A percentile compares a stretch with the other conserved stretches of the same genome.
Conservation (phyloP, 2,888 invertebrate genomes). For the Willowsia nigromaculata region DNA sequence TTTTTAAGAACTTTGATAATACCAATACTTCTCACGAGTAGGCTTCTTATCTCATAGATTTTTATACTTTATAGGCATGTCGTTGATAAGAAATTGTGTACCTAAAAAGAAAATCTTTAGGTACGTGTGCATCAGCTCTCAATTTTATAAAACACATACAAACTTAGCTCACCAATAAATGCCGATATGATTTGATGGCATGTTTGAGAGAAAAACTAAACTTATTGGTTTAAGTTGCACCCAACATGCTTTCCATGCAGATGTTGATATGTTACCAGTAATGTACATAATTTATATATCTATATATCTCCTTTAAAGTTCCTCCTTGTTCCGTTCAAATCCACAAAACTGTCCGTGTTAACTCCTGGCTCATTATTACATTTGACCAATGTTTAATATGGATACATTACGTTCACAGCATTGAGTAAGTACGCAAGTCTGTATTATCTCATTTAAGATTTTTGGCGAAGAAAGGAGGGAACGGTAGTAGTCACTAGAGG, state of each 20-base stretch:
- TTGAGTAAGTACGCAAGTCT: background rate
- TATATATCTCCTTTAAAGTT: background rate
- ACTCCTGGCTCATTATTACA: conserved; percentile 5
- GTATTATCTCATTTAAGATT: conserved; percentile 41
- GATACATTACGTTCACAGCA: background rate
- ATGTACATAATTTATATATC: background rate
- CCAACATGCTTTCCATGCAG: background rate
- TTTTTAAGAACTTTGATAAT: background rate
- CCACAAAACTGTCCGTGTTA: conserved; percentile 44
- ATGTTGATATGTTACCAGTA: background rate
- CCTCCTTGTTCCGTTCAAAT: conserved; percentile 15
- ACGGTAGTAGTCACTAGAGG: background rate
- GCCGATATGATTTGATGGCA: background rate
- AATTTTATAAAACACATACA: background rate
- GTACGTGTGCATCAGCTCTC: background rate
- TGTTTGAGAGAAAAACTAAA: background rate
- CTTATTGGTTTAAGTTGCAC: background rate
- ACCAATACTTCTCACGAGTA: too few relatives aligned
- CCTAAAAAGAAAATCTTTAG: background rate
- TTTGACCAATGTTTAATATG: conserved; percentile 5
- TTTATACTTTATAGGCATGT: background rate
- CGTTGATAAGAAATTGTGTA: conserved; percentile 4
- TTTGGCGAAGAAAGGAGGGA: conserved; percentile 63
- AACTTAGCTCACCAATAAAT: conserved; percentile 15
- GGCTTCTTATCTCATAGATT: background rate